Base-by-base conservation (phyloP, 2,113 vertebrate species). In the Holacanthus passer region DNA sequence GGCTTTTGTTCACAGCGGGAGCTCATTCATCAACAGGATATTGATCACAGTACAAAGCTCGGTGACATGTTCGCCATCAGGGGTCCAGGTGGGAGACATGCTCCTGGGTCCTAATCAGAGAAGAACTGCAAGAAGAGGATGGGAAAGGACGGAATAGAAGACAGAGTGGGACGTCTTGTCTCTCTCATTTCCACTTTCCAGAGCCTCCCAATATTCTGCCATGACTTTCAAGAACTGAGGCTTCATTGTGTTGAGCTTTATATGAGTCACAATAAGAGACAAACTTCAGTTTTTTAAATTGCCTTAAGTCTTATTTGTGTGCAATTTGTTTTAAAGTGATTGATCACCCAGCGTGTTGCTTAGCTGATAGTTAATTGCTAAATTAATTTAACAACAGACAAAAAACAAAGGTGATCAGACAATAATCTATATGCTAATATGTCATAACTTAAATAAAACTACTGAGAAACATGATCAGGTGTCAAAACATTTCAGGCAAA, bases 11-110 rank as follows among this genome's bases (percentile, higher is more conserved):
- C 47, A 14, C 55, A 31, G 45, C 27, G 2, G 3, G 62, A 31
- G 37, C 69, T 68, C 69, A 77, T 64, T 70, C 24, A 39, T 70
- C 56, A 55, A 5, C 59, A 32, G 45, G 68, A 62, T 62, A 70
- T 68, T 62, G 64, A 60, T 64, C 27, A 9, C n/a, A 22, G 65
- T 5, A 7, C 27, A 32, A 17, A 59, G 63, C 56, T 12, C 5
- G 6, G 22, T 9, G 47, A 16, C 79, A 60, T 60, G 55, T 73
- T 48, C 20, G 35, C 45, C 45, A 69, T 8, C 17, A 0, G 24
- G 27, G n/a, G 12, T 41, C 31, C 12, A n/a, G n/a, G 39, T n/a
- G 63, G 27, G 27, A 24, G 5, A 45, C 39, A 20, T 20, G 62
- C 20, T 22, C 7, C 62, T 31, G 20, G 53, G 32, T 67, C 50